phyloP scores from a whole-genome alignment of 2,888 invertebrate genomes.

The Palloptera scutellata region DNA sequence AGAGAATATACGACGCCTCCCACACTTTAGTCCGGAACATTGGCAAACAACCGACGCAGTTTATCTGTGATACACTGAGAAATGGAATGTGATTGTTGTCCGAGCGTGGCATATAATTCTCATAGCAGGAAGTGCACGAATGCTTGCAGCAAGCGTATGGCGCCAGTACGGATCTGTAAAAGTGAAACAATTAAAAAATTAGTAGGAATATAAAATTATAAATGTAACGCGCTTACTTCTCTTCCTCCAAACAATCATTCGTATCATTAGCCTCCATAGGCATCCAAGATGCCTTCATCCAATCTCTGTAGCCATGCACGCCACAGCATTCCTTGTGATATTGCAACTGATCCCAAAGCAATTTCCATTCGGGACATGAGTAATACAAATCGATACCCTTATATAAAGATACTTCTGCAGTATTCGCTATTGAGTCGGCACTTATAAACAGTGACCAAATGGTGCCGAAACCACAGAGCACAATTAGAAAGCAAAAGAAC shows the following conservation, averaged over 20 bases:
- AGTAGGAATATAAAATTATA: too few relatives aligned
- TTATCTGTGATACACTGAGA: slow-evolving; percentile 48
- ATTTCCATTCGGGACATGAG: slow-evolving; percentile 58
- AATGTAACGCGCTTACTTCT: too few relatives aligned
- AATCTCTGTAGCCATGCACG: slow-evolving; percentile 57
- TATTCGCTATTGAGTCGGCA: slow-evolving; percentile 43
- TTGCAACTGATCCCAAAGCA: slow-evolving; percentile 61
- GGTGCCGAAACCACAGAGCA: slow-evolving; percentile 49
- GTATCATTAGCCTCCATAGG: slow-evolving; percentile 23
- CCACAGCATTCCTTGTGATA: slow-evolving; percentile 59
- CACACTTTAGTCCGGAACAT: slow-evolving; percentile 41
- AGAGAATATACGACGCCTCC: slow-evolving; percentile 44
- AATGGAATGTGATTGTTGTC: slow-evolving; percentile 34
- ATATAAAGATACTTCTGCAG: slow-evolving; percentile 49
- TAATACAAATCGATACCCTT: slow-evolving; percentile 61
- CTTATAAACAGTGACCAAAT: slow-evolving; percentile 49
- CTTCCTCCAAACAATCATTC: not conserved
- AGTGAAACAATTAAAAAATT: not conserved
- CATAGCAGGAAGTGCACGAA: slow-evolving; percentile 38
- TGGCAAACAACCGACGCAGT: slow-evolving; percentile 50
- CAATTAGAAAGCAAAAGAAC: slow-evolving; percentile 50
- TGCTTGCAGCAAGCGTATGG: slow-evolving; percentile 56
- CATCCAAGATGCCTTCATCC: slow-evolving; percentile 59
- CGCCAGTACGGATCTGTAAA: slow-evolving; percentile 43
- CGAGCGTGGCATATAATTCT: slow-evolving; percentile 39